Percentiles rank a stretch among this genome's conserved stretches.
Conservation (phyloP, 2,113 vertebrate species). For the Hippocampus guttulatus region DNA sequence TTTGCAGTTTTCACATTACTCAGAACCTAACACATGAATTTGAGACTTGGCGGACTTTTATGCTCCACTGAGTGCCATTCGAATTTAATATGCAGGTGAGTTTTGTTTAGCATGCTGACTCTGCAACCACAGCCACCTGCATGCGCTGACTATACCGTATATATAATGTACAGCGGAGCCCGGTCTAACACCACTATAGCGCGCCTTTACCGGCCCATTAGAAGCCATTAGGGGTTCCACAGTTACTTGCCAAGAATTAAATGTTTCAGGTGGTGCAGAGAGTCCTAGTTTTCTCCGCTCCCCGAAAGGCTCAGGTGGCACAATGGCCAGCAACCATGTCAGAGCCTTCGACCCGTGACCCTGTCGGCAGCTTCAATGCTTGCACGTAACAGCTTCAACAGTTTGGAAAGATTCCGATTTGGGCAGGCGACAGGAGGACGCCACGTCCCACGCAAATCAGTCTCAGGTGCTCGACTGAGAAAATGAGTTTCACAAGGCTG, state of each 20-base stretch:
- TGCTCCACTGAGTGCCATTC: background rate
- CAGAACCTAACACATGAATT: background rate
- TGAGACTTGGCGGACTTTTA: background rate
- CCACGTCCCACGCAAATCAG: slow-evolving; percentile 3
- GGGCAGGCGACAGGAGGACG: background rate
- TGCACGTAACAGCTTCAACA: slow-evolving; percentile 17
- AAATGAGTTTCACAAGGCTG: slow-evolving; percentile 8
- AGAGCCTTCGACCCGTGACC: slow-evolving; percentile 7
- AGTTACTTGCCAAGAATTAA: slow-evolving; percentile 13
- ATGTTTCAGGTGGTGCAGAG: slow-evolving; percentile 3
- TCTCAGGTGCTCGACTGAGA: slow-evolving; percentile 17
- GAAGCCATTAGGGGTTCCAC: slow-evolving; percentile 24
- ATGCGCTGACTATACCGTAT: background rate
- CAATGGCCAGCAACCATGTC: background rate
- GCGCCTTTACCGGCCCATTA: slow-evolving; percentile 28
- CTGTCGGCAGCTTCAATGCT: background rate
- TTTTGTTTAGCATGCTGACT: background rate
- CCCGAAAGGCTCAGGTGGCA: slow-evolving; percentile 11
- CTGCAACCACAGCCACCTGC: slow-evolving; percentile 7
- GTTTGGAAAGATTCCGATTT: slow-evolving; percentile 28
- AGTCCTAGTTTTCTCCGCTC: slow-evolving; percentile 13
- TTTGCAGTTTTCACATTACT: background rate
- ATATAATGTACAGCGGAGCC: background rate
- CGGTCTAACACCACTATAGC: background rate
- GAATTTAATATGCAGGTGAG: background rate